A percentile compares a stretch with the other conserved stretches of the same genome.
phyloP scores from a whole-genome alignment of 2,113 vertebrate genomes.

The Gallinago undulata region DNA sequence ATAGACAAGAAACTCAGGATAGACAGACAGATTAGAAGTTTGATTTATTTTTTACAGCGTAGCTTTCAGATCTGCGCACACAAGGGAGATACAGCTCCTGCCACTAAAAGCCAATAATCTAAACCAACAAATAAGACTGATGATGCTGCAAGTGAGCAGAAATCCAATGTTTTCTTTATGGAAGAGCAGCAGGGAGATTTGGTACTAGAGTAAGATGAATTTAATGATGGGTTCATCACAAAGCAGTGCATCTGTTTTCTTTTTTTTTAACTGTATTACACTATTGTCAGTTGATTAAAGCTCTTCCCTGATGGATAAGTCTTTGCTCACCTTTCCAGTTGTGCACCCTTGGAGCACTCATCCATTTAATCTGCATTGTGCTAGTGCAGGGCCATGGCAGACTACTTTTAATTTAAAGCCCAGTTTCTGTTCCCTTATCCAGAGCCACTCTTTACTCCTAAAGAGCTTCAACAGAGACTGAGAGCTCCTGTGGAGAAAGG shows the following conservation, averaged over 20 bases:
- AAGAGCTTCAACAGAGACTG: not conserved
- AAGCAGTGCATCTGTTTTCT: not conserved
- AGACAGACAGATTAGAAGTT: not conserved
- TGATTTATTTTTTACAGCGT: not conserved
- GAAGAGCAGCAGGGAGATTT: not conserved
- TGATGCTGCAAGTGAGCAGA: not conserved
- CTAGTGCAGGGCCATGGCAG: not conserved
- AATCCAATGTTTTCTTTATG: not conserved
- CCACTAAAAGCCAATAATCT: not conserved
- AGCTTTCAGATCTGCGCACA: not conserved
- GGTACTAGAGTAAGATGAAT: not conserved
- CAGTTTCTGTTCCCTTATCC: not conserved
- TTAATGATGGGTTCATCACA: not conserved
- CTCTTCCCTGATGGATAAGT: not conserved
- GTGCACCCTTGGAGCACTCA: not conserved
- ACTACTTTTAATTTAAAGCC: slow-evolving; percentile 5
- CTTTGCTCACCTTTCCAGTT: not conserved
- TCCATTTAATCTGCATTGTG: not conserved
- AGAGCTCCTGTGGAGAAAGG: not conserved
- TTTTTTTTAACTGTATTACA: not conserved
- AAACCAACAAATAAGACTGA: not conserved
- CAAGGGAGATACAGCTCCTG: not conserved
- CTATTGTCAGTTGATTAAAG: not conserved
- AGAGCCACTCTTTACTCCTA: not conserved
- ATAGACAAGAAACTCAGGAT: not conserved